Evolutionary conservation across 2,113 vertebrate genomes (phyloP).

Genomic region (Hystrix cristata): DNA sequence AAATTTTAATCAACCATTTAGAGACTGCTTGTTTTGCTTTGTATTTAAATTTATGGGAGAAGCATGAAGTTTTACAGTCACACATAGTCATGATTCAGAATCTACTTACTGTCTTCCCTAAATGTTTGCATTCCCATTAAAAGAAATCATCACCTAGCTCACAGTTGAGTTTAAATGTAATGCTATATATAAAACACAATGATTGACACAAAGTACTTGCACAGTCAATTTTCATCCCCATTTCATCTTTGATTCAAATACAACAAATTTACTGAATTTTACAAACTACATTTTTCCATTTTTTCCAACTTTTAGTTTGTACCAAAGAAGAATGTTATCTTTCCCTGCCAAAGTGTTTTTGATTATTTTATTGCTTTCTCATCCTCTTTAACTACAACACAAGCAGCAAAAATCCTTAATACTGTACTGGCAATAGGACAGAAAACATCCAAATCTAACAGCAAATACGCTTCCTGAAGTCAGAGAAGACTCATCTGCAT

Average conservation of each 20-base stretch:
- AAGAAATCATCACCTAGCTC: constrained; percentile 9
- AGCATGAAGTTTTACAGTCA: background rate
- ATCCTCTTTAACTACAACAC: constrained; percentile 25
- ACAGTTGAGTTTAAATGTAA: constrained; percentile 4
- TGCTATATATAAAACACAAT: background rate
- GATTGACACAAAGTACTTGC: background rate
- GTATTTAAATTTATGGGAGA: background rate
- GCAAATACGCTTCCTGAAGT: constrained; percentile 23
- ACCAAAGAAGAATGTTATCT: background rate
- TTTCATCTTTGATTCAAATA: background rate
- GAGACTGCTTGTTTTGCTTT: background rate
- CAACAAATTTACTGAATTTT: constrained; percentile 19
- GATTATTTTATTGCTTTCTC: constrained; percentile 18
- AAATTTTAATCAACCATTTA: constrained; percentile 9
- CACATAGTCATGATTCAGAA: background rate
- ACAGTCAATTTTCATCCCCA: background rate
- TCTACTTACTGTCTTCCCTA: background rate
- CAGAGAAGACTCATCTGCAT: background rate
- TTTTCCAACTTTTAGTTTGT: constrained; percentile 48
- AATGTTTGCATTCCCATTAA: constrained; percentile 8
- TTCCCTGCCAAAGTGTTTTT: constrained; percentile 10
- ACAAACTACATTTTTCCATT: constrained; percentile 37
- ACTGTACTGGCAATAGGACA: background rate
- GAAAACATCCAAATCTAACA: background rate
- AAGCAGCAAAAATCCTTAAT: constrained; percentile 17